These are phyloP conservation scores for Lordiphosa fenestrarum DNA, from an alignment of 2,888 invertebrate genomes.

Conservation along the genomic window DNA sequence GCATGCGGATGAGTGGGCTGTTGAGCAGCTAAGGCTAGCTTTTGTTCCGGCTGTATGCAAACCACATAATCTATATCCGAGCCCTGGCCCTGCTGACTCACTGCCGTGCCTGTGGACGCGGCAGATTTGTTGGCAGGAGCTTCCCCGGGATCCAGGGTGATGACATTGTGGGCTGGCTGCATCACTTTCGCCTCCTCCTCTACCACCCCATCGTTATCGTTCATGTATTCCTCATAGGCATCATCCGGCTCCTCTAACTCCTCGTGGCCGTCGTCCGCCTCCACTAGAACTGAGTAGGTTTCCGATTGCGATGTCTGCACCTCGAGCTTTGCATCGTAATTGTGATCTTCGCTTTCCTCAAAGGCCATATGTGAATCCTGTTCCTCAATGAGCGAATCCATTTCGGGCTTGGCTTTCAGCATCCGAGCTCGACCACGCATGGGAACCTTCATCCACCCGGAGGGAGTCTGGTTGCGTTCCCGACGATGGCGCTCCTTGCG, in stretches of 20 bases:
- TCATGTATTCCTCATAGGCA: conserved; percentile 47
- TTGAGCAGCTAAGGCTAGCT: neutral
- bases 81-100: conserved; percentile 25
- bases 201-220: conserved; percentile 24
- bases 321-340: conserved; percentile 53
- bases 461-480: conserved; percentile 55
- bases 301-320: conserved; percentile 58
- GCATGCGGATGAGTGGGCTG: too few relatives aligned
- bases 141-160: conserved; percentile 35
- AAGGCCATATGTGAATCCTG: conserved; percentile 36
- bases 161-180: conserved; percentile 31
- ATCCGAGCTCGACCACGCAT: conserved; percentile 32
- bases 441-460: conserved; percentile 55
- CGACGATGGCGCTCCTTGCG: conserved; percentile 69
- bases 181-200: conserved; percentile 44
- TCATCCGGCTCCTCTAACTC: conserved; percentile 29
- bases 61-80: conserved; percentile 53
- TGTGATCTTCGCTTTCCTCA: conserved; percentile 58
- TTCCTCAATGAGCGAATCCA: conserved; percentile 34
- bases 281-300: conserved; percentile 59
- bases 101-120: conserved; percentile 15
- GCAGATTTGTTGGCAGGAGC: conserved; percentile 15
- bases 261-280: conserved; percentile 54
- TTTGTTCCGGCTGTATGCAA: conserved; percentile 32
- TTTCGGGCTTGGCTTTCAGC: conserved; percentile 23